A percentile compares a stretch with the other conserved stretches of the same genome.
Conservation (phyloP, 2,888 invertebrate species). For the Amitus sp. region DNA sequence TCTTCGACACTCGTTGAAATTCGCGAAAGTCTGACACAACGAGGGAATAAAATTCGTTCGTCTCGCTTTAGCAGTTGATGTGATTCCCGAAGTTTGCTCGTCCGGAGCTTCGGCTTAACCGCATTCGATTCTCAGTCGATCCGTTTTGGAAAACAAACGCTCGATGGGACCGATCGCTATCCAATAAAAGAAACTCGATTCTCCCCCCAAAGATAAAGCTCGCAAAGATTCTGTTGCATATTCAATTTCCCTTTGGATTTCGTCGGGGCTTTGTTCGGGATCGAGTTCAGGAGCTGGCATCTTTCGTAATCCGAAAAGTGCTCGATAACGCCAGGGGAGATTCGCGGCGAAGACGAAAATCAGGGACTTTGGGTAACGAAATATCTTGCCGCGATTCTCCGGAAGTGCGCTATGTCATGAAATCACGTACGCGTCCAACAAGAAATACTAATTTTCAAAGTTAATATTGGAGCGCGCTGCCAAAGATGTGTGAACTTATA, state of each 20-base stretch:
- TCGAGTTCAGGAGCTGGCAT: too few species aligned
- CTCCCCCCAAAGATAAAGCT: neutral
- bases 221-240: too few species aligned
- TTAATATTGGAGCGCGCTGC: neutral
- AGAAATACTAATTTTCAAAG: conserved; percentile 1
- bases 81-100: neutral
- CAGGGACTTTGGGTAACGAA: neutral
- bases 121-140: neutral
- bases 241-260: too few species aligned
- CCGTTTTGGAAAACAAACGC: neutral
- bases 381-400: neutral
- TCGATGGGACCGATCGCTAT: neutral
- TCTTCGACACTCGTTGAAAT: too few species aligned
- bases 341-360: too few species aligned
- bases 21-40: too few species aligned
- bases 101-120: neutral
- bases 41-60: too few species aligned
- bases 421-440: neutral
- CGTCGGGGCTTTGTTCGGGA: too few species aligned
- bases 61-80: too few species aligned
- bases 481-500: neutral
- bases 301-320: too few species aligned
- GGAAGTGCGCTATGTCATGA: neutral
- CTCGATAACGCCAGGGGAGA: too few species aligned
- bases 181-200: conserved; percentile 1